Base-by-base conservation (phyloP, 1,140 invertebrate species). In the Sogatella furcifera region DNA sequence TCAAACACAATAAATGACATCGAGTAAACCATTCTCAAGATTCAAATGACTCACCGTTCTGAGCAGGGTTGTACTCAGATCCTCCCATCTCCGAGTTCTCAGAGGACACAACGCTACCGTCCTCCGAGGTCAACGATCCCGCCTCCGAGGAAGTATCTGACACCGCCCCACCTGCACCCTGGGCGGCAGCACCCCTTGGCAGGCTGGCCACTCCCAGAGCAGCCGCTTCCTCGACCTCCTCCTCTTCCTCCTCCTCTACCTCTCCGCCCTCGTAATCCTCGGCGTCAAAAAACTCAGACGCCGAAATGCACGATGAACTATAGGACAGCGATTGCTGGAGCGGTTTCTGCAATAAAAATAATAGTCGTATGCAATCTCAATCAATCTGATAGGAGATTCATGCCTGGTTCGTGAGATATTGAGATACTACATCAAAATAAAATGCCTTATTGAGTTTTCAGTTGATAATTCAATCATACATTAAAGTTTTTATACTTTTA, bases 241-340 rank as follows among this genome's bases (percentile, higher is more conserved):
- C 52, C 22, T 60, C 60, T 9, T 55, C 53, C 8, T 43, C 2
- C 44, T 61, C 43, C 53, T 56, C 53, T 57, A 53, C 59, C 53
- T 65, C 64, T 21, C 53, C 57, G 8, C 65, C 60, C 19, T 62
- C 61, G 42, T 70, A 63, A 57, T 90, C 87, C 71, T 87, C 83
- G n/a, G 88, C 89, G 74, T 90, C 88, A 72, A 86, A 90, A 76
- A 89, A 90, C 71, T 91, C 89, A 0, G 87, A 88, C n/a, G 85
- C 82, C 59, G 85, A 88, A n/a, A 87, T 78, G 63, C 84, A 85
- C 9, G 84, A 86, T 42, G 85, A 87, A 68, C 84, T 88, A 71
- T 85, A 84, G 65, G 85, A 88, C 52, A 84, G 72, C 2, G 84
- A 84, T 66, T 80, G 79, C 59, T 80, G 80, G 64, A 82, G 78